Evolutionary conservation across 2,888 invertebrate species (phyloP).

Genomic region (Papilio elwesi): DNA sequence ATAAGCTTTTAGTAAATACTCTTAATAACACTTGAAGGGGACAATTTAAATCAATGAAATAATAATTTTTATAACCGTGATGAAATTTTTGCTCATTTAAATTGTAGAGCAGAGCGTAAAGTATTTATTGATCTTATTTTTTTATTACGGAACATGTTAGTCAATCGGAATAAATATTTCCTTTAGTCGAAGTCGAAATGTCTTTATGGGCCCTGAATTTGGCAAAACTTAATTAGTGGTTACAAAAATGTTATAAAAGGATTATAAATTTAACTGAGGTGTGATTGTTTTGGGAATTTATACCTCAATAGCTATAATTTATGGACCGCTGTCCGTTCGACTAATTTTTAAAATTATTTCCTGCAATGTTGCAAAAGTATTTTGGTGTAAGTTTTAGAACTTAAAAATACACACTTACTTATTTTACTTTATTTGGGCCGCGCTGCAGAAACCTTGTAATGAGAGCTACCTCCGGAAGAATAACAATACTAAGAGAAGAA

Average conservation of each 20-base stretch:
- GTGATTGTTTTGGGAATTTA: background rate
- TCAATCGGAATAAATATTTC: background rate
- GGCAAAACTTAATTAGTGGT: background rate
- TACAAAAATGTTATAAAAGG: background rate
- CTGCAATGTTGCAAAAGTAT: no score
- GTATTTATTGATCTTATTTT: slow-evolving; percentile 10
- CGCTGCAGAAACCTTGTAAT: no score
- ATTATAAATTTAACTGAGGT: background rate
- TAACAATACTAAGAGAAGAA: no score
- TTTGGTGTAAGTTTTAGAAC: no score
- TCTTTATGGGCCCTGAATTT: background rate
- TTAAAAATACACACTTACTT: no score
- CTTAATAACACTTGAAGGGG: background rate
- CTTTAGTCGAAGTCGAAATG: background rate
- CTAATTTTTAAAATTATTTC: no score
- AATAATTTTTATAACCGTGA: background rate
- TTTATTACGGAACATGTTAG: slow-evolving; percentile 6
- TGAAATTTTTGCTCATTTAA: background rate
- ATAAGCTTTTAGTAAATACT: background rate
- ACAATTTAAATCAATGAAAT: background rate
- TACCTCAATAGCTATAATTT: no score
- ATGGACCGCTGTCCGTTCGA: no score
- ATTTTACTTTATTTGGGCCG: no score
- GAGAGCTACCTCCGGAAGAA: no score
- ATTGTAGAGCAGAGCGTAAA: background rate